phyloP scores from a whole-genome alignment of 1,140 invertebrate genomes.

The Matsumurasca onukii region DNA sequence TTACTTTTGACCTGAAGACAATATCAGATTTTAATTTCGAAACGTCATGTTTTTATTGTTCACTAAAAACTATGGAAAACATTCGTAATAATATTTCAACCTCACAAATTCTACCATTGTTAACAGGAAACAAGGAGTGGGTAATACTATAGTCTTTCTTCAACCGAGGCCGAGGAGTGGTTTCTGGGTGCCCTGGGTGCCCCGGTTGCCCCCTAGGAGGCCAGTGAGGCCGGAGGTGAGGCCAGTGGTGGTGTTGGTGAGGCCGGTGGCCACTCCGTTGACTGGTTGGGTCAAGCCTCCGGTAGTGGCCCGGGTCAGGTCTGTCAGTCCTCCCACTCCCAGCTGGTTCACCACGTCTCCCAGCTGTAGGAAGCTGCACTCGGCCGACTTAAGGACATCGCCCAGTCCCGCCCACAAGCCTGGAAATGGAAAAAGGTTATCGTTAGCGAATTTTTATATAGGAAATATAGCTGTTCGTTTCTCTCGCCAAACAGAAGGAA shows the following conservation, averaged over 20 bases:
- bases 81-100: too few relatives aligned
- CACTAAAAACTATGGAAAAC: too few relatives aligned
- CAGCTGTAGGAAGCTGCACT: conserved; percentile 33
- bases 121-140: too few relatives aligned
- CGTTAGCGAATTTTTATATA: too few relatives aligned
- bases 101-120: too few relatives aligned
- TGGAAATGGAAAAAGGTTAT: too few relatives aligned
- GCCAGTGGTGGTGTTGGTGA: background rate
- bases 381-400: conserved; percentile 50
- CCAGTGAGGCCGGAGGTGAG: background rate
- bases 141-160: background rate
- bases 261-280: background rate
- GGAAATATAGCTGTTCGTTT: too few relatives aligned
- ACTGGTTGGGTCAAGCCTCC: background rate
- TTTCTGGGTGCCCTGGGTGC: background rate
- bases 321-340: background rate
- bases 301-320: background rate
- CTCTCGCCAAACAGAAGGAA: too few relatives aligned
- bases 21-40: too few relatives aligned
- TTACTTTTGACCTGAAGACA: too few relatives aligned
- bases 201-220: background rate
- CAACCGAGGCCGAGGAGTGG: background rate
- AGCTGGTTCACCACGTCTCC: background rate
- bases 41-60: too few relatives aligned
- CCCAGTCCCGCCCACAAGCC: conserved; percentile 55